Percentiles rank a stretch among this genome's conserved stretches.
These are phyloP conservation scores for Melanerpes aurifrons DNA, from an alignment of 2,113 vertebrate genomes.

Conservation along the genomic window DNA sequence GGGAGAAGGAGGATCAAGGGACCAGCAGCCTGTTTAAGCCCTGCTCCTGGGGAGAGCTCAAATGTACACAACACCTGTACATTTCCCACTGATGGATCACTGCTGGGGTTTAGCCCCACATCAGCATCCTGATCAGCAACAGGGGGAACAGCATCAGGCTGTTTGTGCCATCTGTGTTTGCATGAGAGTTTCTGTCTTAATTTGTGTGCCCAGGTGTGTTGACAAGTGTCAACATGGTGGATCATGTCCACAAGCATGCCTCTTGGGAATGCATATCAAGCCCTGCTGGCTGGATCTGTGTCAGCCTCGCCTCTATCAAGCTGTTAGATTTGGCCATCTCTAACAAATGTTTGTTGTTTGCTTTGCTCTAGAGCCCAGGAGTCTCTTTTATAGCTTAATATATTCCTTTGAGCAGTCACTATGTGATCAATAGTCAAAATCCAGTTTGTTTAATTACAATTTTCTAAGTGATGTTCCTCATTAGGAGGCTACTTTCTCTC, in stretches of 20 bases:
- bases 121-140: too few species aligned
- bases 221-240: background rate
- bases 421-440: background rate
- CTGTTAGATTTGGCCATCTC: background rate
- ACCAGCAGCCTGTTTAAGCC: background rate
- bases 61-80: background rate
- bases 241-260: background rate
- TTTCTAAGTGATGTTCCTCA: background rate
- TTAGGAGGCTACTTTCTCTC: background rate
- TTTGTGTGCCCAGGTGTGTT: background rate
- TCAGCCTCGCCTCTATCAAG: background rate
- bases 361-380: background rate
- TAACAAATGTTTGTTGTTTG: background rate
- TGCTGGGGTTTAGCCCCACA: background rate
- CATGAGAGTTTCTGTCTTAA: background rate
- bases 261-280: background rate
- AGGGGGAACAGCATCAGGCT: background rate
- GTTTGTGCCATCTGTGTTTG: background rate
- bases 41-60: rapidly evolving
- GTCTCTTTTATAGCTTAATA: background rate
- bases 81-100: background rate
- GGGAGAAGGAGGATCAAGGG: background rate
- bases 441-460: background rate
- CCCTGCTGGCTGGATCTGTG: background rate
- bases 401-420: background rate